Evolutionary conservation across 2,797 vertebrate genomes (phyloP).

Genomic region (Tarsius wallacei): DNA sequence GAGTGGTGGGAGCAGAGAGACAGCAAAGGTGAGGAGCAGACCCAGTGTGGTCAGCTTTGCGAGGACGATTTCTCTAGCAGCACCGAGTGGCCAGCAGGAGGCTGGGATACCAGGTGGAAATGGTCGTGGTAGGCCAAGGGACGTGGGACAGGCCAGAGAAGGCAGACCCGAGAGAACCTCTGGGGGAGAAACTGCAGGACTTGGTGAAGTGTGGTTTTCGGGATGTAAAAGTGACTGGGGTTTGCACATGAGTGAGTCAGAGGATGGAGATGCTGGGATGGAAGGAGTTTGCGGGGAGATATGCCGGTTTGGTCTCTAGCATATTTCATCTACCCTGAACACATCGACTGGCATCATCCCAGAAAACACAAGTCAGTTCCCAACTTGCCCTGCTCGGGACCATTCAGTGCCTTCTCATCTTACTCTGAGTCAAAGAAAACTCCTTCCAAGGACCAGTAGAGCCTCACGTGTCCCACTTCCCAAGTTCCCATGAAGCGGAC

Average conservation of each 20-base stretch:
- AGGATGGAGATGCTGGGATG: conserved; percentile 24
- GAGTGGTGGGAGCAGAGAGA: neutral
- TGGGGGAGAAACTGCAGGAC: neutral
- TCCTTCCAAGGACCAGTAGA: neutral
- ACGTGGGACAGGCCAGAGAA: neutral
- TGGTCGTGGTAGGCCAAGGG: neutral
- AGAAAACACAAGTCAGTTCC: neutral
- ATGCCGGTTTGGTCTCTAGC: neutral
- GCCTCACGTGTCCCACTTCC: neutral
- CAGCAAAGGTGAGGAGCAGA: neutral
- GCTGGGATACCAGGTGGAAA: neutral
- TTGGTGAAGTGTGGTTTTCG: neutral
- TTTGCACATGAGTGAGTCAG: conserved; percentile 20
- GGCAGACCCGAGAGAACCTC: neutral
- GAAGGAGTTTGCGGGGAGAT: neutral
- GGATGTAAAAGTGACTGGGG: conserved; percentile 30
- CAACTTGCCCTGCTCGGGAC: neutral
- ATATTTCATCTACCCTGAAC: neutral
- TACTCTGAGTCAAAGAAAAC: neutral
- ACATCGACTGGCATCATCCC: neutral
- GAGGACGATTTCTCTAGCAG: neutral
- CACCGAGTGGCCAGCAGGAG: too few relatives aligned
- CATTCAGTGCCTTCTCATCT: neutral
- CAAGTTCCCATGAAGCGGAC: neutral
- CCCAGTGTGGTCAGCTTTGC: neutral